Evolutionary conservation across 2,797 vertebrate genomes (phyloP), one percentile per base, ranked within the genome.

Genomic region (Calcarius lapponicus): DNA sequence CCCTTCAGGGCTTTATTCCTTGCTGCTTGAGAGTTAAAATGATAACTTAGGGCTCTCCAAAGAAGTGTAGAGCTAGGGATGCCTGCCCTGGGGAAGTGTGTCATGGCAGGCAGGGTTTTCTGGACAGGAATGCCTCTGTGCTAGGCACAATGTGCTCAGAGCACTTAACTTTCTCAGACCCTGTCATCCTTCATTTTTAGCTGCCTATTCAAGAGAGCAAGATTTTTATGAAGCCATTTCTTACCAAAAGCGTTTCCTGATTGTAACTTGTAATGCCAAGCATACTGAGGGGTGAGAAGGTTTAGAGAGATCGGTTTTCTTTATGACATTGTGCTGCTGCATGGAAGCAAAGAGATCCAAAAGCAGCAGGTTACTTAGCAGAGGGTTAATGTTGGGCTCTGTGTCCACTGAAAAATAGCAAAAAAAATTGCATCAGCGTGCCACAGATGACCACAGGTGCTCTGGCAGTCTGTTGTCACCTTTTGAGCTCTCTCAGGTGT

Each of bases 401-500:
- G 34, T 62, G 26, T 48, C 79, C 2, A 3, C 60, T 82, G 53
- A 64, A 83, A 61, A 56, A 65, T 14, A 73, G 13, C 43, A 53
- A 31, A 58, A 80, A 80, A 58, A 40, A 74, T 42, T 80, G 11
- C 54, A 50, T 80, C 70, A 87, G 75, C 7, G 0, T 74, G 18
- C 45, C 42, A 31, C 28, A 32, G 86, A 67, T 91, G 91, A 92
- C 87, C 76, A 21, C 58, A 62, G 76, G 81, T 10, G 1, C 72
- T 86, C 51, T 62, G 50, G 31, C 89, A 86, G 62, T 72, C 82
- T 85, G 47, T 47, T 85, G 72, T 86, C 79, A 84, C 69, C 75
- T 92, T 91, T 87, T 58, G 75, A 89, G 86, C 51, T 83, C 86
- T 78, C 54, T 96, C 82, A 74, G 90, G 83, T 95, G 80, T 88